Percentiles rank a stretch among this genome's conserved stretches.
Evolutionary conservation across 2,113 vertebrate genomes (phyloP).

Genomic region (Tapirus terrestris): DNA sequence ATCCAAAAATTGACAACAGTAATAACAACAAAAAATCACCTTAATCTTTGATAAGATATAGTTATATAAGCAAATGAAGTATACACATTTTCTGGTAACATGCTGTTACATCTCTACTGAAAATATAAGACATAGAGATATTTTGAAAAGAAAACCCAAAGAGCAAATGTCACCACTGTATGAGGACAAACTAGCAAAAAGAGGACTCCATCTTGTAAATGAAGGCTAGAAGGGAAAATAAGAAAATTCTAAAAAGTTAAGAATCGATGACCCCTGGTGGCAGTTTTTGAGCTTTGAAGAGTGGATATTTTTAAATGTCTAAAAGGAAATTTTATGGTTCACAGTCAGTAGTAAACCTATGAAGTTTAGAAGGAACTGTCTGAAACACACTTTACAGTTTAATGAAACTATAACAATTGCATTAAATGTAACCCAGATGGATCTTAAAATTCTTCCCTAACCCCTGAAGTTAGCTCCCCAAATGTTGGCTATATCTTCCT

Average conservation of each 20-base stretch:
- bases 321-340: background rate
- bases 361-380: background rate
- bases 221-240: background rate
- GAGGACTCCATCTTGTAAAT: background rate
- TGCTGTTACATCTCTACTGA: background rate
- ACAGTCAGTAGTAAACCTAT: background rate
- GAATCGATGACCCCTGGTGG: background rate
- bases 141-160: background rate
- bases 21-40: background rate
- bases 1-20: background rate
- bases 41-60: background rate
- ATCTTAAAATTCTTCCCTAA: background rate
- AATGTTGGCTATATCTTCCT: background rate
- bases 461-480: background rate
- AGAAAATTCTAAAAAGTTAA: slow-evolving; percentile 23
- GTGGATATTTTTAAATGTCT: background rate
- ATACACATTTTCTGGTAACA: background rate
- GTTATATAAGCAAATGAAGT: slow-evolving; percentile 10
- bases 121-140: background rate
- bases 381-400: background rate
- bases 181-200: background rate
- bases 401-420: background rate
- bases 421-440: background rate
- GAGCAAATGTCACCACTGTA: background rate
- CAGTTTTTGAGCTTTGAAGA: background rate